Evolutionary conservation across 2,113 vertebrate genomes (phyloP).

Genomic region (Hystrix cristata): DNA sequence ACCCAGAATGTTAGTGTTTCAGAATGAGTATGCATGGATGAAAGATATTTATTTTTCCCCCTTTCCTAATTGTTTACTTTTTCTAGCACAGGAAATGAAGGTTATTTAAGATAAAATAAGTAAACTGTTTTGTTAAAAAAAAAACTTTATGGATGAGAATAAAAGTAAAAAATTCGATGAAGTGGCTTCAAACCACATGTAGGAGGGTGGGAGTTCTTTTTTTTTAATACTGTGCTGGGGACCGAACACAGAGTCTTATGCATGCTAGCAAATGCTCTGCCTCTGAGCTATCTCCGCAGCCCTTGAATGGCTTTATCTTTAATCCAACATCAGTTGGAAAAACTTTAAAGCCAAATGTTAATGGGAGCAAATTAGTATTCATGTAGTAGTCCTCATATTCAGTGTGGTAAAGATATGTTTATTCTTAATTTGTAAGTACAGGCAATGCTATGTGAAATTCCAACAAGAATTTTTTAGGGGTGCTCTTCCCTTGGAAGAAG

Average conservation of each 20-base stretch:
- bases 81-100: neutral
- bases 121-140: neutral
- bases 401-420: neutral
- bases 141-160: conserved; percentile 36
- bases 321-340: neutral
- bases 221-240: neutral
- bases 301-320: neutral
- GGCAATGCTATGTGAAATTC: neutral
- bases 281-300: neutral
- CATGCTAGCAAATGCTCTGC: neutral
- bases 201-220: neutral
- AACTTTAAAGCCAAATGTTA: neutral
- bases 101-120: neutral
- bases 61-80: neutral
- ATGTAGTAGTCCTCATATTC: conserved; percentile 22
- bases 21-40: neutral
- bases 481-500: neutral
- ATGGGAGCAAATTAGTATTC: neutral
- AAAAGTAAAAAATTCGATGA: neutral
- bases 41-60: neutral
- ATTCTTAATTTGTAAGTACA: conserved; percentile 6
- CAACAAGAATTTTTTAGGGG: neutral
- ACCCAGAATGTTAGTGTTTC: neutral
- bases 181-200: conserved; percentile 36
- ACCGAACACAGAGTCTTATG: neutral